Evolutionary conservation across 1,140 invertebrate genomes (phyloP).

Genomic region (Carcinoscorpius rotundicauda): DNA sequence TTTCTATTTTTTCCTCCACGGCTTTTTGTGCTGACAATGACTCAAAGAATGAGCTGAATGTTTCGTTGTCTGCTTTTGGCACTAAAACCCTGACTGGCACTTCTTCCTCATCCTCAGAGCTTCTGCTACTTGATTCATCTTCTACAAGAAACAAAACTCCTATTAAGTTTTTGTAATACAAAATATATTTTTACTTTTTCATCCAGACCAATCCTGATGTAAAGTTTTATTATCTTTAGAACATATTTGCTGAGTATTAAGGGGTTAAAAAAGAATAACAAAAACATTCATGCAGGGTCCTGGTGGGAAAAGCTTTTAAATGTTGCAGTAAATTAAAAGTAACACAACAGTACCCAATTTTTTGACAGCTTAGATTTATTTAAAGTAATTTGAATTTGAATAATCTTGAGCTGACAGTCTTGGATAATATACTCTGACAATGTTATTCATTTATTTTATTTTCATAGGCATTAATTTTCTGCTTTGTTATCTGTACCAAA

Average conservation of each 20-base stretch:
- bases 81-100: conserved; percentile 37
- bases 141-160: neutral
- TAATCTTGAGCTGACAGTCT: too few relatives aligned
- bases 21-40: conserved; percentile 21
- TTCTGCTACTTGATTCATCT: conserved; percentile 16
- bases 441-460: too few relatives aligned
- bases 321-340: too few relatives aligned
- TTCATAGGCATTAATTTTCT: too few relatives aligned
- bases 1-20: conserved; percentile 32
- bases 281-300: too few relatives aligned
- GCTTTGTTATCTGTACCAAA: too few relatives aligned
- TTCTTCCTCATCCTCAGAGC: conserved; percentile 8
- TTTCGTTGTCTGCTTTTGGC: conserved; percentile 51
- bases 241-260: neutral
- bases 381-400: too few relatives aligned
- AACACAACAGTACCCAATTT: too few relatives aligned
- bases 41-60: conserved; percentile 51
- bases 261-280: too few relatives aligned
- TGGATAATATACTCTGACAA: too few relatives aligned
- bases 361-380: too few relatives aligned
- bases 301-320: too few relatives aligned
- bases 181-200: neutral
- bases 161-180: neutral
- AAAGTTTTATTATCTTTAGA: neutral
- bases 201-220: neutral